A percentile compares a stretch with the other conserved stretches of the same genome.
phyloP scores from a whole-genome alignment of 2,888 invertebrate genomes.

The Coecobrya sp. region DNA sequence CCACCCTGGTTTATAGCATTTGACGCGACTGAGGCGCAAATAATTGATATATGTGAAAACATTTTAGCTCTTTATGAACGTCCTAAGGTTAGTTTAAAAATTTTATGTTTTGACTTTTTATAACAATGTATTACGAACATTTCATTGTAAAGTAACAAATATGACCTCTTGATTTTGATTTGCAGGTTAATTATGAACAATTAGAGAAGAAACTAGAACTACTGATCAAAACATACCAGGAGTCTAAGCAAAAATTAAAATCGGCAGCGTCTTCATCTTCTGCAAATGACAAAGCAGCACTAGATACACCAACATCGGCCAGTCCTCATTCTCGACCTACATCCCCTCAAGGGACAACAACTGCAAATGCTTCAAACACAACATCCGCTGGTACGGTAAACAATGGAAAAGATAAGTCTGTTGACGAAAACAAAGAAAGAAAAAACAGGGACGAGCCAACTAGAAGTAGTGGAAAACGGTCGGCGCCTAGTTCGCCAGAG shows the following conservation, averaged over 20 bases:
- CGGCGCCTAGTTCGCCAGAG: constrained; percentile 80
- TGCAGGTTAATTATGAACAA: constrained; percentile 91
- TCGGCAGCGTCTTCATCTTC: constrained; percentile 87
- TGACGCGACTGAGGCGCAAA: constrained; percentile 93
- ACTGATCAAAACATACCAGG: constrained; percentile 91
- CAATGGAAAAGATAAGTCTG: constrained; percentile 62
- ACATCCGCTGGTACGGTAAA: constrained; percentile 62
- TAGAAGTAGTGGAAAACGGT: constrained; percentile 72
- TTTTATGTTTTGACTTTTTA: no score
- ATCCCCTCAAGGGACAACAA: constrained; percentile 73
- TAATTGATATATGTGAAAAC: constrained; percentile 94
- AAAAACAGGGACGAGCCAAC: constrained; percentile 63
- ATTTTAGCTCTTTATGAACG: constrained; percentile 95
- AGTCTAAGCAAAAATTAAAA: constrained; percentile 90
- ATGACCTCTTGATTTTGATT: not conserved
- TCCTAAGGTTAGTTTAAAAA: constrained; percentile 90
- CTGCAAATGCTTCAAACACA: constrained; percentile 62
- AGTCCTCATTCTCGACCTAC: constrained; percentile 83
- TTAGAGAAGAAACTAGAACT: constrained; percentile 93
- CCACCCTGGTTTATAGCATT: constrained; percentile 97
- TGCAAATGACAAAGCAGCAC: constrained; percentile 68
- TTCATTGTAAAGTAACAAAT: not conserved
- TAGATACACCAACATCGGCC: constrained; percentile 73
- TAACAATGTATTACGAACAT: no score
- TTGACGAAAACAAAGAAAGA: constrained; percentile 67